These are phyloP conservation scores for Drosophila kurseongensis DNA, from an alignment of 1,140 invertebrate species.

Conservation along the genomic window DNA sequence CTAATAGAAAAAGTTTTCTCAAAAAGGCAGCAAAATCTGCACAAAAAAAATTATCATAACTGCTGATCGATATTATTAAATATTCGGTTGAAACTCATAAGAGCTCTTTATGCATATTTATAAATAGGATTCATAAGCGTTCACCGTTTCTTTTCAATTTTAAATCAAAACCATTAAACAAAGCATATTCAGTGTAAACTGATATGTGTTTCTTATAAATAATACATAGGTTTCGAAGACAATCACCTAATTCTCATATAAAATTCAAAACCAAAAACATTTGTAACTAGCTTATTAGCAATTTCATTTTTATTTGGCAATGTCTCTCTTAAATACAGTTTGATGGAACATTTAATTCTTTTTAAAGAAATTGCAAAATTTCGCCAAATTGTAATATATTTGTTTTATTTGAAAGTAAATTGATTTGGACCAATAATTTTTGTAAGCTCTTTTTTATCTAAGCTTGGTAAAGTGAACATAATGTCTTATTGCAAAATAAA, in stretches of 20 bases:
- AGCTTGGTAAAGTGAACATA: no score
- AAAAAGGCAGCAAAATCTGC: background rate
- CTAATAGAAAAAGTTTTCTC: background rate
- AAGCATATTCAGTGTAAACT: no score
- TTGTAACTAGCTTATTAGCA: background rate
- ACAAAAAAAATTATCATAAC: background rate
- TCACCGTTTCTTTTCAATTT: background rate
- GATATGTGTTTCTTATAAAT: background rate
- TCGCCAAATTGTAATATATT: no score
- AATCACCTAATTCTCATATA: background rate
- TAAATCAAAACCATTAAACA: background rate
- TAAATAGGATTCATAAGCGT: background rate
- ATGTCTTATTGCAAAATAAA: no score
- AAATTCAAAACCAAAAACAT: background rate
- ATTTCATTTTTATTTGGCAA: background rate
- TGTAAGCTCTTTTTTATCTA: no score
- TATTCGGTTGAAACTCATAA: background rate
- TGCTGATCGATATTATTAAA: background rate
- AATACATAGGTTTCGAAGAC: background rate
- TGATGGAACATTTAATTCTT: no score
- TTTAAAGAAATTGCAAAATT: no score
- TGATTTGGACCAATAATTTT: no score
- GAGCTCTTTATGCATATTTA: background rate
- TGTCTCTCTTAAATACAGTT: no score
- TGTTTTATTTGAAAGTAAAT: no score